Conservation (phyloP, 2,113 vertebrate species). For the Bubo scandiacus region DNA sequence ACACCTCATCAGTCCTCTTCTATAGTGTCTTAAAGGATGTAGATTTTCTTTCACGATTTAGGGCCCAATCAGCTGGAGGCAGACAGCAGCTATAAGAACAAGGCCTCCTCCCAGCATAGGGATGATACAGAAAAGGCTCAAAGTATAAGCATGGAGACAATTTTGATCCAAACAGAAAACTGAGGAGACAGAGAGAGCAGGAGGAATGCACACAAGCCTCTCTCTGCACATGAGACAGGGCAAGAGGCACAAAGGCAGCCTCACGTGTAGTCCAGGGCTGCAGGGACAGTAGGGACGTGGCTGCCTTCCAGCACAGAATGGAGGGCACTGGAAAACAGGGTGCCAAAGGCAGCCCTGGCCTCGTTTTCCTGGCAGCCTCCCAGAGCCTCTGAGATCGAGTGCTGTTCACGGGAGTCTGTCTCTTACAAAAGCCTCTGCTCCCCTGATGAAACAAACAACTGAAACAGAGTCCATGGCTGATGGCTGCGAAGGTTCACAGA, state of each 20-base stretch:
- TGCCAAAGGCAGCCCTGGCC: not conserved
- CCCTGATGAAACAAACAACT: constrained; percentile 29
- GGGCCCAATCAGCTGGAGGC: not conserved
- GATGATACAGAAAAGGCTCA: not conserved
- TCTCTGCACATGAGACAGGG: not conserved
- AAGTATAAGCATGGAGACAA: not conserved
- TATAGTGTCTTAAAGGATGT: not conserved
- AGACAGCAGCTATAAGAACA: not conserved
- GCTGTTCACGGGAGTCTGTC: not conserved
- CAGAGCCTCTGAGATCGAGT: not conserved
- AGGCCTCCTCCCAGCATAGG: not conserved
- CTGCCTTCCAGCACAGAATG: not conserved
- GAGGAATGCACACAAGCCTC: not conserved
- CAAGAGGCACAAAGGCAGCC: constrained; percentile 17
- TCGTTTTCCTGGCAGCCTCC: constrained; percentile 6
- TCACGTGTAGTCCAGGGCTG: not conserved
- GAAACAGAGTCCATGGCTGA: constrained; percentile 51
- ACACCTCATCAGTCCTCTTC: not conserved
- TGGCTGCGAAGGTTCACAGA: constrained; percentile 34
- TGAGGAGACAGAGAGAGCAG: not conserved
- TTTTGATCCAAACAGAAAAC: constrained; percentile 16
- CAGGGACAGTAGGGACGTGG: not conserved
- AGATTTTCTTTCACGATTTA: not conserved
- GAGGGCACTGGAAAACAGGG: not conserved
- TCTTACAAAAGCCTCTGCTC: constrained; percentile 12